Base-by-base conservation (phyloP, 2,888 invertebrate genomes). In the Drosophila aldrichi region DNA sequence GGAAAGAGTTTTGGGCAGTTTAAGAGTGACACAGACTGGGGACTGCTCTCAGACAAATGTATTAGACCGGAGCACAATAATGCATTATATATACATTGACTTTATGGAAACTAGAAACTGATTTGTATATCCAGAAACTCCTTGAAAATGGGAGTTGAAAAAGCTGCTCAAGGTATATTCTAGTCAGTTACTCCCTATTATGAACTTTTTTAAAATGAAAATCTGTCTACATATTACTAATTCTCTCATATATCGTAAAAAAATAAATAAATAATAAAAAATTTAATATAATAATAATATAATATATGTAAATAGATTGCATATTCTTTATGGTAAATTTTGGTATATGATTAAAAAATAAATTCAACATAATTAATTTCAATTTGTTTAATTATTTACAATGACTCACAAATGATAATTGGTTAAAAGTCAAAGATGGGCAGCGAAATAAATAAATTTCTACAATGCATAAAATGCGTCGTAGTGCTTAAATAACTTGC, bases 401-500 rank as follows among this genome's bases (percentile, higher is more conserved):
- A 20, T 12, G 7, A 5, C 22, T 20, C 7, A 12, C 59, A 18
- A 41, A 52, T 9, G 41, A 14, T 34, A 43, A 44, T 57, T 44
- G 67, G 51, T 51, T 34, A 44, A 57, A 57, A 51, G 51, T 38
- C 57, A 57, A 57, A 57, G 52, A 68, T 68, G 59, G 59, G 36
- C 68, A 69, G 12, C 68, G 18, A 59, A 32, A 52, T n/a, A 51
- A 65, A 48, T 68, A 25, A 43, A 59, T 58, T 38, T 41, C 43
- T 34, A 22, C 46, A 22, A 36, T 32, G 20, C 5, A 6, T 25
- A 20, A 20, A 34, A 41, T 58, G 18, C 14, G 1, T 41, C 25
- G 38, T 9, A 48, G 32, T 51, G 18, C 70, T 70, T 70, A 69
- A 70, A 70, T 69, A 70, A 69, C 55, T 70, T 61, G 60, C 48